Evolutionary conservation across 37 sponge, comb jelly and placozoan genomes (phyloP).

Genomic region (Chondrilla cf. caribensis): DNA sequence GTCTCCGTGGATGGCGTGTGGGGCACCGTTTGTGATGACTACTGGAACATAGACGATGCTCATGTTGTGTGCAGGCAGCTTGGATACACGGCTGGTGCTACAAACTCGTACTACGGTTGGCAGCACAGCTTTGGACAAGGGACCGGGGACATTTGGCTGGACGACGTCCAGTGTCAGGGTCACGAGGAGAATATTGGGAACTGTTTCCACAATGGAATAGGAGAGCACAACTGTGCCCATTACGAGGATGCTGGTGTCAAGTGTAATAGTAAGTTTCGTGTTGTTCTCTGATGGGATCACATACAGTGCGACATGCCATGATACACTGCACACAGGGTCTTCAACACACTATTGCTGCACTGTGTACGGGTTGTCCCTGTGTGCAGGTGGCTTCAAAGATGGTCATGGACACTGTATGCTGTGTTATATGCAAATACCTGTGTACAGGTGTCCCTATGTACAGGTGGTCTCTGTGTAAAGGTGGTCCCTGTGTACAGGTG

Average conservation of each 20-base stretch:
- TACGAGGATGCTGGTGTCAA: conserved; percentile 35
- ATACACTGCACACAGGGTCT: too few relatives aligned
- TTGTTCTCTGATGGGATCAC: too few relatives aligned
- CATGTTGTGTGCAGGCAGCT: conserved; percentile 41
- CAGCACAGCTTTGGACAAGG: conserved; percentile 38
- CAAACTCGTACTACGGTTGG: background rate
- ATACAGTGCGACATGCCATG: too few relatives aligned
- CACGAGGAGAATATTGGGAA: background rate
- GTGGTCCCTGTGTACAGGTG: too few relatives aligned
- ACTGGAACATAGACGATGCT: conserved; percentile 35
- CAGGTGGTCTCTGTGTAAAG: too few relatives aligned
- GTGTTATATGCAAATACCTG: too few relatives aligned
- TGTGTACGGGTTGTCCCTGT: background rate
- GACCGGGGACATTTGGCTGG: conserved; percentile 32
- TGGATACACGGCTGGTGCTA: conserved; percentile 28
- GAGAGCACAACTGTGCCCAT: conserved; percentile 21
- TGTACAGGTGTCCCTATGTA: too few relatives aligned
- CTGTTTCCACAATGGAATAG: conserved; percentile 29
- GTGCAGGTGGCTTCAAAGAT: background rate
- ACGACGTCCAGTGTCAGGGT: conserved; percentile 34
- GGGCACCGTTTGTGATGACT: conserved; percentile 43
- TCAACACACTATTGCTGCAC: background rate
- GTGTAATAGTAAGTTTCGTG: conserved; percentile 26
- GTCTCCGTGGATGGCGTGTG: conserved; percentile 11
- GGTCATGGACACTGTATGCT: too few relatives aligned